Conservation (phyloP, 2,113 vertebrate genomes). For the Mus pahari region DNA sequence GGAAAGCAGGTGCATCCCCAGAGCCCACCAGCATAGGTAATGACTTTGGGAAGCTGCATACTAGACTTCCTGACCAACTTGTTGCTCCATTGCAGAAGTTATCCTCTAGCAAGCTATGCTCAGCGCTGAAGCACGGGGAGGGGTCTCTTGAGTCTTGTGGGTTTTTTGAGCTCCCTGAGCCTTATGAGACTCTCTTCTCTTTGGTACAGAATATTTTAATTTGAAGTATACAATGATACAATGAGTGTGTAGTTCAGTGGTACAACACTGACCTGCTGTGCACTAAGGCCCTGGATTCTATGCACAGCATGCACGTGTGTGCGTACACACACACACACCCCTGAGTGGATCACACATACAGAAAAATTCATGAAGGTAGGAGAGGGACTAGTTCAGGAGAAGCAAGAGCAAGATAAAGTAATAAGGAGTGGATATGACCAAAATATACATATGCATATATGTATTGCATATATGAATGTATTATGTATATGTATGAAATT, state of each 20-base stretch:
- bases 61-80: background rate
- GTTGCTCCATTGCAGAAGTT: background rate
- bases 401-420: background rate
- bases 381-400: background rate
- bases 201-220: background rate
- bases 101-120: background rate
- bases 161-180: background rate
- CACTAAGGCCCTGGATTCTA: background rate
- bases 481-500: background rate
- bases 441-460: background rate
- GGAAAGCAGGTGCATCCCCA: background rate
- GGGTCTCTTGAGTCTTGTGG: too few species aligned
- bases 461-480: background rate
- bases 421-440: background rate
- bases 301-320: fast-evolving
- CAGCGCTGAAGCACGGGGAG: background rate
- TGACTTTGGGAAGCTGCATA: background rate
- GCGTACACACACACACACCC: background rate
- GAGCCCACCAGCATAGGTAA: background rate
- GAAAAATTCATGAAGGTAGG: background rate
- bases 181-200: background rate
- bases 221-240: background rate
- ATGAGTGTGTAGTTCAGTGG: background rate
- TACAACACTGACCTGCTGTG: background rate
- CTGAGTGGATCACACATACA: background rate